These are phyloP conservation scores for Daubentonia madagascariensis DNA, from an alignment of 2,113 vertebrate species.

Conservation along the genomic window DNA sequence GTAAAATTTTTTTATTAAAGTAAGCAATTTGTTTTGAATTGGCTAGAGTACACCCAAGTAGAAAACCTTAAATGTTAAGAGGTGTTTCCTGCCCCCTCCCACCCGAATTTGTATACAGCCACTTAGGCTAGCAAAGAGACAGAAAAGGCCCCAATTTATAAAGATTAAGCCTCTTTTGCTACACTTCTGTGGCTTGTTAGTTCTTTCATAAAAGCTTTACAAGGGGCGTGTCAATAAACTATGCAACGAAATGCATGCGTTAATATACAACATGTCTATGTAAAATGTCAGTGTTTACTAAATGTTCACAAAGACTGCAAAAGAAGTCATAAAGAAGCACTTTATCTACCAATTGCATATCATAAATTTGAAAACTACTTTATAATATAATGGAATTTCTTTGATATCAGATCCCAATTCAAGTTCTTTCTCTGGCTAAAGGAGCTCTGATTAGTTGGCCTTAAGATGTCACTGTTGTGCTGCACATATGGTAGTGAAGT, in stretches of 20 bases:
- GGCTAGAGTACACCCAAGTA: slow-evolving; percentile 85
- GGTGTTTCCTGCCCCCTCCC: slow-evolving; percentile 70
- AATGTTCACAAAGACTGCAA: slow-evolving; percentile 60
- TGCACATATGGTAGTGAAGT: slow-evolving; percentile 39
- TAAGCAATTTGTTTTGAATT: slow-evolving; percentile 82
- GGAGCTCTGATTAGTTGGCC: slow-evolving; percentile 47
- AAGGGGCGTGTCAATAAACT: slow-evolving; percentile 51
- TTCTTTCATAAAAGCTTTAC: slow-evolving; percentile 73
- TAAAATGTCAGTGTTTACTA: slow-evolving; percentile 33
- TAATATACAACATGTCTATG: slow-evolving; percentile 58
- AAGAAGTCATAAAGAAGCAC: slow-evolving; percentile 59
- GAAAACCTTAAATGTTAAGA: slow-evolving; percentile 81
- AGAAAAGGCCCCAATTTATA: slow-evolving; percentile 76
- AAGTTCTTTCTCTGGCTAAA: slow-evolving; percentile 53
- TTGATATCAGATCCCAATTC: slow-evolving; percentile 33
- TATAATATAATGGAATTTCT: background rate
- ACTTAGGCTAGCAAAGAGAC: slow-evolving; percentile 78
- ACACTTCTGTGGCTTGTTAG: slow-evolving; percentile 70
- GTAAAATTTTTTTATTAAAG: slow-evolving; percentile 85
- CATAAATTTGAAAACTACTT: slow-evolving; percentile 46
- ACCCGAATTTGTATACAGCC: slow-evolving; percentile 60
- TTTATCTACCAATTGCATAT: background rate
- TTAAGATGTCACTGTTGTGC: slow-evolving; percentile 64
- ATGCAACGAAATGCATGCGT: slow-evolving; percentile 49
- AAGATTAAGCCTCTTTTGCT: slow-evolving; percentile 79